A percentile compares a stretch with the other conserved stretches of the same genome.
These are phyloP conservation scores for Folsomia candida DNA, from an alignment of 2,888 invertebrate species.

Conservation along the genomic window DNA sequence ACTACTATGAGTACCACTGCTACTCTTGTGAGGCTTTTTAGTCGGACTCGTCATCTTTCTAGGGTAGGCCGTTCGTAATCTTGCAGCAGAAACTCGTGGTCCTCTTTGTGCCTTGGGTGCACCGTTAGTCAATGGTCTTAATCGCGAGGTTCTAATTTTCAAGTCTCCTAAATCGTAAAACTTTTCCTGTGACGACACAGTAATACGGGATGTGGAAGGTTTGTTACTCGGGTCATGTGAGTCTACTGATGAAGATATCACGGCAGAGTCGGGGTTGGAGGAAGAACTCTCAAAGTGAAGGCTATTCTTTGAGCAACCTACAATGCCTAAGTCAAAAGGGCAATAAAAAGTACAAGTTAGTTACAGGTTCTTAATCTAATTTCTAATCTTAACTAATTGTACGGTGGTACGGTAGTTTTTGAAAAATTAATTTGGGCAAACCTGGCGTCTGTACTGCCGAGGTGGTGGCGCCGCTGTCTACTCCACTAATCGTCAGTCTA, in stretches of 20 bases:
- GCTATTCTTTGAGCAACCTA: not conserved
- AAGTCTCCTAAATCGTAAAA: not conserved
- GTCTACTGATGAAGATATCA: not conserved
- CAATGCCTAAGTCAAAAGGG: no score
- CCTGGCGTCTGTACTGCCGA: no score
- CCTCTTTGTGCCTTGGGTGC: not conserved
- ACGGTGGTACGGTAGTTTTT: no score
- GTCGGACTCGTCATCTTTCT: not conserved
- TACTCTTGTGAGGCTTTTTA: not conserved
- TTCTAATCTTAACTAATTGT: no score
- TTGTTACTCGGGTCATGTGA: not conserved
- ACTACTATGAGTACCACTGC: not conserved
- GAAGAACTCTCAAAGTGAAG: no score
- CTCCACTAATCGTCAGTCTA: not conserved
- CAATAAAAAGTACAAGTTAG: no score
- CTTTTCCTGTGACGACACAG: not conserved
- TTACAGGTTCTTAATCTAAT: no score
- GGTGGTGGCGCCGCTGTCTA: not conserved
- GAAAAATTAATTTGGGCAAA: no score
- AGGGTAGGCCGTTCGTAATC: not conserved
- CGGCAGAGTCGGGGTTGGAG: not conserved
- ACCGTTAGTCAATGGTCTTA: not conserved
- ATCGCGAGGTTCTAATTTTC: not conserved
- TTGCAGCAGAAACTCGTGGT: not conserved
- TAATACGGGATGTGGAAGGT: no score